Evolutionary conservation across 1,140 invertebrate genomes (phyloP).

Genomic region (Araneus ventricosus): DNA sequence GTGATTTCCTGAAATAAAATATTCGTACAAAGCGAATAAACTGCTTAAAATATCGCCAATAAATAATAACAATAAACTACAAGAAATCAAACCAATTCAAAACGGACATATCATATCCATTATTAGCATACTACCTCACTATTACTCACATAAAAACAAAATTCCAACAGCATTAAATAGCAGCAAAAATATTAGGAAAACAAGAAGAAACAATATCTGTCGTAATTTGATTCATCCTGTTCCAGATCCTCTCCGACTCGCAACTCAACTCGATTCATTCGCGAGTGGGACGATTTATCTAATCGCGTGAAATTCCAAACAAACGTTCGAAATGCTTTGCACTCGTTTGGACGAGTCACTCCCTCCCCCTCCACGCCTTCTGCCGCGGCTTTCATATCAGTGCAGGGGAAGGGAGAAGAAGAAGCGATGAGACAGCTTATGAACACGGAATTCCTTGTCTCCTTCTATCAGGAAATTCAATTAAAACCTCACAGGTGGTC

Average conservation of each 20-base stretch:
- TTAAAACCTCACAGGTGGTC: slow-evolving; percentile 3
- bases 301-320: slow-evolving; percentile 29
- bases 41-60: not conserved
- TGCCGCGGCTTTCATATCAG: not conserved
- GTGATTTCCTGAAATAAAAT: not conserved
- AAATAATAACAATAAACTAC: not conserved
- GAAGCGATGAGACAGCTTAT: slow-evolving; percentile 2
- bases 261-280: not conserved
- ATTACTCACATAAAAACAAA: not conserved
- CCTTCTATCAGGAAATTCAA: slow-evolving; percentile 32
- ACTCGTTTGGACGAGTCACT: not conserved
- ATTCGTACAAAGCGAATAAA: not conserved
- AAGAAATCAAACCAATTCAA: not conserved
- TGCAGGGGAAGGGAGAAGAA: not conserved
- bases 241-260: not conserved
- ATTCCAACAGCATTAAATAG: not conserved
- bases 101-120: too few relatives aligned
- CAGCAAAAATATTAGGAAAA: not conserved
- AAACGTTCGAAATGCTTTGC: slow-evolving; percentile 8
- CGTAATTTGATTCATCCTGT: slow-evolving; percentile 22
- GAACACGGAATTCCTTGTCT: slow-evolving; percentile 45
- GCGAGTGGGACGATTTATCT: slow-evolving; percentile 29
- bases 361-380: not conserved
- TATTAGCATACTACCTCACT: not conserved
- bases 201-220: not conserved